Percentiles rank a stretch among this genome's conserved stretches.
phyloP scores from a whole-genome alignment of 2,888 invertebrate genomes.

The Lapara coniferarum region DNA sequence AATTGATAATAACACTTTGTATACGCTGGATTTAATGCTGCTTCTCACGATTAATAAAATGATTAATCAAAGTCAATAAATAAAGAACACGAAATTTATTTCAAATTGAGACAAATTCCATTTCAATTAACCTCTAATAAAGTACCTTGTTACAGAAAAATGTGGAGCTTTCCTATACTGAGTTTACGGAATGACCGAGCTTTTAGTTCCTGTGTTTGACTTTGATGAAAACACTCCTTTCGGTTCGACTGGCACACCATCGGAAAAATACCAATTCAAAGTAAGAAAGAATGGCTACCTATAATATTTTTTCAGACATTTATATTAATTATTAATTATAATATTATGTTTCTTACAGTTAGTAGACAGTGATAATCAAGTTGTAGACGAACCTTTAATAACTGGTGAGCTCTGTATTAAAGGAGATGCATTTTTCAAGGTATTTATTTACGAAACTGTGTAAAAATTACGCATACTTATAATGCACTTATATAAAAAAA shows the following conservation, averaged over 20 bases:
- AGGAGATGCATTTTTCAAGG: slow-evolving; percentile 57
- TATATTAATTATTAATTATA: background rate
- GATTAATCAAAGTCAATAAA: no score
- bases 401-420: slow-evolving; percentile 56
- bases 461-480: no score
- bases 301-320: background rate
- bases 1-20: no score
- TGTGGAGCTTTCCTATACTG: slow-evolving; percentile 48
- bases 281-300: slow-evolving; percentile 34
- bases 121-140: background rate
- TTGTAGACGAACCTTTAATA: slow-evolving; percentile 41
- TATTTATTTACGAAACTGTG: slow-evolving; percentile 33
- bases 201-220: slow-evolving; percentile 54
- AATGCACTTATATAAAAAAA: no score
- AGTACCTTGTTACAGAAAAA: slow-evolving; percentile 41
- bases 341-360: background rate
- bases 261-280: slow-evolving; percentile 45
- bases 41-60: no score
- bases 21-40: no score
- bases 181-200: slow-evolving; percentile 60
- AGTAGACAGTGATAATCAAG: background rate
- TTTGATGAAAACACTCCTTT: slow-evolving; percentile 48
- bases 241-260: slow-evolving; percentile 48
- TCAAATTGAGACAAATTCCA: background rate
- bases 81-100: no score